These are phyloP conservation scores for Lymantria dispar DNA, from an alignment of 2,888 invertebrate species.

Conservation along the genomic window DNA sequence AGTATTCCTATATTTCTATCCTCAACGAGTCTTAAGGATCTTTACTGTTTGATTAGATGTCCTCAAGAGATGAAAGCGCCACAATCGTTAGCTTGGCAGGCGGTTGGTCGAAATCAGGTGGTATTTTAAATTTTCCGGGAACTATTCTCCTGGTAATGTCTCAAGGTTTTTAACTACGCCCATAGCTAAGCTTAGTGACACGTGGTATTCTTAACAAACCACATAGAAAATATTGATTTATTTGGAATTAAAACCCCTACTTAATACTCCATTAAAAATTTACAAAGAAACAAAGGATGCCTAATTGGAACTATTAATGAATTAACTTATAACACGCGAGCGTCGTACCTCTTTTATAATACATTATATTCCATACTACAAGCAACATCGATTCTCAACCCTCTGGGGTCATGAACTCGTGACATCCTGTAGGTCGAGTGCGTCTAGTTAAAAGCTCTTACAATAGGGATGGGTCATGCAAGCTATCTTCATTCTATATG, in stretches of 20 bases:
- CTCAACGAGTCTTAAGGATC: too few relatives aligned
- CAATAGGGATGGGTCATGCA: background rate
- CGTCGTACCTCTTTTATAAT: background rate
- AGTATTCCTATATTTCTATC: too few relatives aligned
- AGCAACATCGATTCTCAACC: background rate
- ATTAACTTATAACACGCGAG: background rate
- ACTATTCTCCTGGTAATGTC: too few relatives aligned
- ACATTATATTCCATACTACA: background rate
- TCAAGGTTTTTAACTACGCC: too few relatives aligned
- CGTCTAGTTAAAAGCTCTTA: background rate
- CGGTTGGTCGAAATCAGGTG: too few relatives aligned
- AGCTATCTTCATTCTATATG: background rate
- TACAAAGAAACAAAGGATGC: background rate
- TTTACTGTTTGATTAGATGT: too few relatives aligned
- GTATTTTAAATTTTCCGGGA: too few relatives aligned
- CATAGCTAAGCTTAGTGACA: too few relatives aligned
- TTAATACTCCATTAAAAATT: background rate
- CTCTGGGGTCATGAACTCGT: background rate
- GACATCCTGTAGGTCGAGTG: background rate
- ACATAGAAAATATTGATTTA: background rate
- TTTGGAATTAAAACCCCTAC: background rate
- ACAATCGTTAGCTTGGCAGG: too few relatives aligned
- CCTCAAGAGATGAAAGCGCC: too few relatives aligned
- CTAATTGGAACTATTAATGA: background rate
- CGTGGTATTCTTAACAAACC: too few relatives aligned